Evolutionary conservation across 2,797 vertebrate species (phyloP), one percentile per base, ranked within the genome.

Genomic region (Catostomus latipinnis): DNA sequence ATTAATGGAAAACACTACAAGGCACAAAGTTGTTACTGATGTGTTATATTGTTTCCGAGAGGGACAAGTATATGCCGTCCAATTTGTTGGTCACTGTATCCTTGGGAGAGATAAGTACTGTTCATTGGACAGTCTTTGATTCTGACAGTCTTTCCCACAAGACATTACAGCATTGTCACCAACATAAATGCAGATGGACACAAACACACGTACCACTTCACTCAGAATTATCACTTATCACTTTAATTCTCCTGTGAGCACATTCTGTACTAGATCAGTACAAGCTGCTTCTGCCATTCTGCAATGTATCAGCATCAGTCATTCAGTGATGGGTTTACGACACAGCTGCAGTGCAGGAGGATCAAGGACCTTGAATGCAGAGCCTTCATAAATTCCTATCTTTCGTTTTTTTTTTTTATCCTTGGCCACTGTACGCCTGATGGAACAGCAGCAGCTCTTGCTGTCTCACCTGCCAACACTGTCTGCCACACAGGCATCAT

Each of bases 81-180:
- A 70, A 71, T 80, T 76, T 74, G 66, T 50, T 86, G 86, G 85
- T 87, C 88, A 87, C 81, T 81, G 88, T 89, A 87, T 85, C 56
- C 88, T 81, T 48, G 83, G 75, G 80, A 88, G 81, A 78, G 86
- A 90, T 85, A 78, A 85, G 81, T 52, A 85, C 50, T 72, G 61
- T 71, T 74, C 81, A 86, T 86, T 71, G 85, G 73, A 85, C 82
- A 85, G 70, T 48, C 80, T 86, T 74, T 87, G 85, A 89, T 83
- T 87, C 70, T 81, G 84, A 82, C 81, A 79, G 69, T 52, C 58
- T 49, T 56, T 65, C 81, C 82, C 69, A 83, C 73, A 84, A 83
- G 53, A 50, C 46, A 62, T 73, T 71, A 71, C 50, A 18, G 58
- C 22, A 74, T 60, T 65, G 71, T 70, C 18, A 67, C 57, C n/a